A percentile compares a stretch with the other conserved stretches of the same genome.
Evolutionary conservation across 2,797 vertebrate genomes (phyloP).

Genomic region (Phoeniculus purpureus): DNA sequence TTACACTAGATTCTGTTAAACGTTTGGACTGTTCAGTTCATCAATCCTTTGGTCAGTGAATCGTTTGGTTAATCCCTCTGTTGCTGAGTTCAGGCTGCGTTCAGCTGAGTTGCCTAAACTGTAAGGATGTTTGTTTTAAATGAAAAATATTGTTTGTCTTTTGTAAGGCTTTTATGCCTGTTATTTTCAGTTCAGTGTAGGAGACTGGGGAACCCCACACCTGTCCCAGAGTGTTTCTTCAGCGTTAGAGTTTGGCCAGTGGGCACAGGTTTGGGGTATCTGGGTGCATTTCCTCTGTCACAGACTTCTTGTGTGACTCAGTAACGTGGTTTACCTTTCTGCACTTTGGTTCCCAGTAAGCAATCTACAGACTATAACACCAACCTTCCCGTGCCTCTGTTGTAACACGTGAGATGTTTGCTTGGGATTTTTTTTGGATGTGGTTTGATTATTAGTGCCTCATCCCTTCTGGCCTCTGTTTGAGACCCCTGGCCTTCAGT

Average conservation of each 20-base stretch:
- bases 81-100: not conserved
- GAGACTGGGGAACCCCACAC: not conserved
- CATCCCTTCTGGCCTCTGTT: not conserved
- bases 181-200: not conserved
- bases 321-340: not conserved
- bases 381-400: fast-evolving
- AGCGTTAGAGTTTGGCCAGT: not conserved
- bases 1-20: not conserved
- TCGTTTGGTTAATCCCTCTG: not conserved
- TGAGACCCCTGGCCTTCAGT: not conserved
- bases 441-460: not conserved
- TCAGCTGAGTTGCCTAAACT: not conserved
- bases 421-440: not conserved
- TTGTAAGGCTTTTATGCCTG: not conserved
- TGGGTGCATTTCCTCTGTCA: not conserved
- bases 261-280: fast-evolving
- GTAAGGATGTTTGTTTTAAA: not conserved
- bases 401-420: not conserved
- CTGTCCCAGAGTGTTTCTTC: not conserved
- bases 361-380: fast-evolving
- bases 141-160: not conserved
- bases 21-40: not conserved
- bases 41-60: not conserved
- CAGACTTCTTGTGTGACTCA: not conserved
- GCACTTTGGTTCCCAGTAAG: not conserved